Conservation (phyloP, 2,888 invertebrate genomes). For the Callinectes sapidus region DNA sequence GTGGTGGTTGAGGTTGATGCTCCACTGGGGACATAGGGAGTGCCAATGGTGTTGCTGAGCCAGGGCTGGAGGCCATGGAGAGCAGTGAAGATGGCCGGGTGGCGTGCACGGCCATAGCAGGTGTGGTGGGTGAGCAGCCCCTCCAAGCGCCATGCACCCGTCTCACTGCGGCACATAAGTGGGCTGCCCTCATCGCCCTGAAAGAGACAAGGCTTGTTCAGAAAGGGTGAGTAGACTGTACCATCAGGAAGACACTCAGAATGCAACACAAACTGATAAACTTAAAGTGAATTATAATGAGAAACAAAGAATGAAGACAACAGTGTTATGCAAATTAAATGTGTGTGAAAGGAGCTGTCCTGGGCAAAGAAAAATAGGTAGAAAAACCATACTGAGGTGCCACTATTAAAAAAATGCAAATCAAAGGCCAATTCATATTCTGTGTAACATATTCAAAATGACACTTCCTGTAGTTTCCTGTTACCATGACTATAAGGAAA, state of each 20-base stretch:
- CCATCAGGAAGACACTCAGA: not conserved
- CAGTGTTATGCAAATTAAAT: not conserved
- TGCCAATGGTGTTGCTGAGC: conserved; percentile 77
- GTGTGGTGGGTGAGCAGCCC: conserved; percentile 81
- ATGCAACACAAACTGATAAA: not conserved
- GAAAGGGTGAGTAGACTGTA: not conserved
- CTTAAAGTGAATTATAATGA: not conserved
- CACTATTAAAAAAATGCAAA: not conserved
- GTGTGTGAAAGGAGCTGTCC: too few relatives aligned
- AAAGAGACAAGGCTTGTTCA: conserved; percentile 73
- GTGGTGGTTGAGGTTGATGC: conserved; percentile 54
- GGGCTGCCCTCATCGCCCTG: conserved; percentile 84
- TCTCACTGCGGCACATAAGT: conserved; percentile 80
- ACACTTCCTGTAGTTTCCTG: too few relatives aligned
- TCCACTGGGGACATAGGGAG: conserved; percentile 13
- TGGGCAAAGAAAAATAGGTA: too few relatives aligned
- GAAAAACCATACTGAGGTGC: too few relatives aligned
- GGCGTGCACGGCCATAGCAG: conserved; percentile 80
- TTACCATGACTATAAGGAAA: too few relatives aligned
- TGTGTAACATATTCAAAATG: too few relatives aligned
- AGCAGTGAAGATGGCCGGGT: conserved; percentile 80
- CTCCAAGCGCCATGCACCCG: conserved; percentile 80
- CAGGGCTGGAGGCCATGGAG: conserved; percentile 76
- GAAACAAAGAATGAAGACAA: not conserved
- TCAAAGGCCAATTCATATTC: too few relatives aligned